Conservation (phyloP, 1,140 invertebrate genomes). For the Rhagoletis zephyria region DNA sequence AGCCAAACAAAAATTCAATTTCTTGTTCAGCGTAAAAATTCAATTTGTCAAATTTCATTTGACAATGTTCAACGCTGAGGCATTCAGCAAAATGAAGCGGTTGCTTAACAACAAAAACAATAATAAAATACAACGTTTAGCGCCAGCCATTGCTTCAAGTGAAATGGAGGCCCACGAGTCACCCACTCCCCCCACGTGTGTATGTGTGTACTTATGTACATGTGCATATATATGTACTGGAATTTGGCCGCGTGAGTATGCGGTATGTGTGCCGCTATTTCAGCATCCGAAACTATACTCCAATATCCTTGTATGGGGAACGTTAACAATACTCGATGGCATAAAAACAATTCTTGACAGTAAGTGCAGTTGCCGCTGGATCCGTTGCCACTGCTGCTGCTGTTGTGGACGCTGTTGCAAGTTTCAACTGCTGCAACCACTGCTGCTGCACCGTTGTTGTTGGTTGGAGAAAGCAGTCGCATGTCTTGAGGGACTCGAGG, state of each 20-base stretch:
- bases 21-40: slow-evolving; percentile 30
- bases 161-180: not conserved
- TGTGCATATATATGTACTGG: not conserved
- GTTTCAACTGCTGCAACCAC: slow-evolving; percentile 19
- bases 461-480: slow-evolving; percentile 13
- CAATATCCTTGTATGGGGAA: not conserved
- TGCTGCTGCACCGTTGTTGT: not conserved
- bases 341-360: slow-evolving; percentile 30
- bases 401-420: not conserved
- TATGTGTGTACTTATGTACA: not conserved
- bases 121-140: not conserved
- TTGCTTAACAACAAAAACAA: not conserved
- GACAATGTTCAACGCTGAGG: not conserved
- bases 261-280: not conserved
- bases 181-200: not conserved
- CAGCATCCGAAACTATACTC: not conserved
- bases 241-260: not conserved
- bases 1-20: not conserved
- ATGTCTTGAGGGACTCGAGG: slow-evolving; percentile 33
- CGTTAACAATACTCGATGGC: not conserved
- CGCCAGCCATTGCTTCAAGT: not conserved
- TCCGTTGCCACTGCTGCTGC: not conserved
- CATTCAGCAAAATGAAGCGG: not conserved
- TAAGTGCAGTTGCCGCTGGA: not conserved
- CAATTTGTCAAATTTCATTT: slow-evolving; percentile 32